These are phyloP conservation scores for Melinaea menophilus DNA, from an alignment of 2,888 invertebrate genomes.

Conservation along the genomic window DNA sequence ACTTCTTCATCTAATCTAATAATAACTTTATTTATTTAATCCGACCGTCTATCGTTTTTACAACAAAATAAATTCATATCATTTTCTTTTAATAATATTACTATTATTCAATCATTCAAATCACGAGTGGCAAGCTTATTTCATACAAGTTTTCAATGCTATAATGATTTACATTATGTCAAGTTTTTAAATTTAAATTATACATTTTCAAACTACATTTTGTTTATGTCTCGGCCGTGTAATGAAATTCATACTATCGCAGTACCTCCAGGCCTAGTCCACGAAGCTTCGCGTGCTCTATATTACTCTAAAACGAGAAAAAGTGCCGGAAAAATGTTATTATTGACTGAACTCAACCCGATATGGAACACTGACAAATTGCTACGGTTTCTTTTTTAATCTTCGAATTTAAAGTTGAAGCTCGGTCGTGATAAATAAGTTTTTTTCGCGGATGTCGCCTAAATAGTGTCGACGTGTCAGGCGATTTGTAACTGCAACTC, in stretches of 20 bases:
- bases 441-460: constrained; percentile 47
- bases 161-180: constrained; percentile 1
- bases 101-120: not conserved
- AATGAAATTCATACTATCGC: constrained; percentile 60
- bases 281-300: constrained; percentile 69
- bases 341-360: constrained; percentile 67
- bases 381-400: constrained; percentile 58
- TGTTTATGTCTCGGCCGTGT: constrained; percentile 46
- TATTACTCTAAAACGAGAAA: constrained; percentile 66
- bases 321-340: constrained; percentile 55
- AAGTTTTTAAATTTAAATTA: constrained; percentile 4
- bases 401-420: constrained; percentile 45
- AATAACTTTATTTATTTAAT: not conserved
- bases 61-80: not conserved
- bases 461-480: constrained; percentile 52
- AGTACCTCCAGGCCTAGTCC: constrained; percentile 45
- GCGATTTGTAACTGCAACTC: constrained; percentile 38
- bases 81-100: too few relatives aligned
- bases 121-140: not conserved
- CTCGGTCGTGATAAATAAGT: constrained; percentile 43
- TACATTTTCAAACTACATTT: constrained; percentile 4
- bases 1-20: not conserved
- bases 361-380: constrained; percentile 71
- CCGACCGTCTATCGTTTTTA: not conserved
- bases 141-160: not conserved